phyloP scores from a whole-genome alignment of 2,888 invertebrate species.

The Agonopterix subpropinquella region DNA sequence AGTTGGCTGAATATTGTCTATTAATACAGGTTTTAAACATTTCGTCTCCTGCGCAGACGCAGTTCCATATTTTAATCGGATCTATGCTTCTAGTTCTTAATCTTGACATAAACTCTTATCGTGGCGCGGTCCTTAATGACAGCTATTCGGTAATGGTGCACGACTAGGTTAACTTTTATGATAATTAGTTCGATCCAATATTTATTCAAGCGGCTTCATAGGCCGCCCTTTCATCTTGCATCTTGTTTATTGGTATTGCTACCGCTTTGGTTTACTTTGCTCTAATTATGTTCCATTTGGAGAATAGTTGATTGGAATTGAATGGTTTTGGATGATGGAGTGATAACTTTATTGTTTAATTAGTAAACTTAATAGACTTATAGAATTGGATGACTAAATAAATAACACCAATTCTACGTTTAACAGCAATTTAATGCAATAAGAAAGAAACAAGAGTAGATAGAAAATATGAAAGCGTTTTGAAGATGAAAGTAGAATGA shows the following conservation, averaged over 20 bases:
- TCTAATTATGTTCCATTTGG: constrained; percentile 7
- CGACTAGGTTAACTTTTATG: constrained; percentile 62
- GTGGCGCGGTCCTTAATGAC: constrained; percentile 51
- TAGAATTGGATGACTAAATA: too few species aligned
- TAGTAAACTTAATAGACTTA: too few species aligned
- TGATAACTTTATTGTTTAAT: too few species aligned
- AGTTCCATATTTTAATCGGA: too few species aligned
- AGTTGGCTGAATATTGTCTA: too few species aligned
- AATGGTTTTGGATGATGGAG: not conserved
- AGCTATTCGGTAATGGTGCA: constrained; percentile 64
- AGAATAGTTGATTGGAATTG: not conserved
- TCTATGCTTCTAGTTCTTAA: constrained; percentile 1
- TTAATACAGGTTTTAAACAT: too few species aligned
- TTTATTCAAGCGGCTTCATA: constrained; percentile 57
- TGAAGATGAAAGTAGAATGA: too few species aligned
- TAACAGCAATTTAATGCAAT: too few species aligned
- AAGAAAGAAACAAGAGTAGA: too few species aligned
- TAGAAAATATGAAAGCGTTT: too few species aligned
- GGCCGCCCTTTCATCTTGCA: constrained; percentile 54
- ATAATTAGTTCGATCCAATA: constrained; percentile 67
- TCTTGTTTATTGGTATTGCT: constrained; percentile 58
- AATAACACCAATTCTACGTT: too few species aligned
- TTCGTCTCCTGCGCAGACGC: too few species aligned
- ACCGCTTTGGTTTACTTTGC: constrained; percentile 38
- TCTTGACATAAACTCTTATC: constrained; percentile 27